A percentile compares a stretch with the other conserved stretches of the same genome.
Evolutionary conservation across 2,113 vertebrate species (phyloP).

Genomic region (Machaerirhynchus nigripectus): DNA sequence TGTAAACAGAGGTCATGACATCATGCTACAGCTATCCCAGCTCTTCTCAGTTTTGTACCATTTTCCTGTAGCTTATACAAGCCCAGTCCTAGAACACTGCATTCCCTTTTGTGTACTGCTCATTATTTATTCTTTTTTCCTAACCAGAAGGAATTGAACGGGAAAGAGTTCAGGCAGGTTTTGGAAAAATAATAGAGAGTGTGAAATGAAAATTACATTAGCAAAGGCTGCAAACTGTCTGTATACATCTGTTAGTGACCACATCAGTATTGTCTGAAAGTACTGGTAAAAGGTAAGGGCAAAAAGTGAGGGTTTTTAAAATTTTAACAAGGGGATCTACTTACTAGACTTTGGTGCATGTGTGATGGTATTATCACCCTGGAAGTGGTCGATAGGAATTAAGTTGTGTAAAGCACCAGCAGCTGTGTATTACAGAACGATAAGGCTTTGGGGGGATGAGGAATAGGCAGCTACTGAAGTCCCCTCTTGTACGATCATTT

Average conservation of each 20-base stretch:
- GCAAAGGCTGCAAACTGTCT: not conserved
- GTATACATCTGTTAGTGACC: fast-evolving
- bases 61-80: not conserved
- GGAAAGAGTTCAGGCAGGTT: not conserved
- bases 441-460: not conserved
- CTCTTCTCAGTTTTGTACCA: not conserved
- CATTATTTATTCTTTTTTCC: not conserved
- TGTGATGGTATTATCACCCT: not conserved
- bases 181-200: not conserved
- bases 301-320: not conserved
- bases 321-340: not conserved
- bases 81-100: not conserved
- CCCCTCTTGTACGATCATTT: not conserved
- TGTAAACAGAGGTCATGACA: not conserved
- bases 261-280: not conserved
- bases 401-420: not conserved
- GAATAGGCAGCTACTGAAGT: not conserved
- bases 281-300: not conserved
- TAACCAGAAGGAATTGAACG: not conserved
- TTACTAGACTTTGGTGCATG: not conserved
- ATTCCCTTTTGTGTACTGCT: not conserved
- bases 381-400: not conserved
- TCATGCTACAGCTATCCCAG: not conserved
- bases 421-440: not conserved
- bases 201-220: not conserved